Evolutionary conservation across 1,140 invertebrate species (phyloP).

Genomic region (Drosophila kohkoa): DNA sequence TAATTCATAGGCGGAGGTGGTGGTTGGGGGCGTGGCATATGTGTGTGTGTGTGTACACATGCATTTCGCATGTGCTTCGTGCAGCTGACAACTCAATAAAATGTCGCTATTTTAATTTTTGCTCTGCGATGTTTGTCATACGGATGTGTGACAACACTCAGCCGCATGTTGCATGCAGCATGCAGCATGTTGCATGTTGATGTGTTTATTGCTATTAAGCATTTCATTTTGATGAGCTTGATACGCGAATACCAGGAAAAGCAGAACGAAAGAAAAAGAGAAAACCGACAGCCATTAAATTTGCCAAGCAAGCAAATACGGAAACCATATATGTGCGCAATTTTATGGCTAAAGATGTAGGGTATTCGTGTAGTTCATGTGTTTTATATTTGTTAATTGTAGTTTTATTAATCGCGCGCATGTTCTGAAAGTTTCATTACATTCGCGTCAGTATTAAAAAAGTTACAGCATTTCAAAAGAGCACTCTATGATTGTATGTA

Average conservation of each 20-base stretch:
- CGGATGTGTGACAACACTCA: conserved; percentile 59
- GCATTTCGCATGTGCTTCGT: conserved; percentile 61
- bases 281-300: conserved; percentile 3
- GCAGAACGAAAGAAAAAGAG: background rate
- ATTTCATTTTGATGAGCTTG: conserved; percentile 63
- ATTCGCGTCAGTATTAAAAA: background rate
- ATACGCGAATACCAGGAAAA: conserved; percentile 56
- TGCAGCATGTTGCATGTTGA: conserved; percentile 55
- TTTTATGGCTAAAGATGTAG: background rate
- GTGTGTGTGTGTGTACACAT: background rate
- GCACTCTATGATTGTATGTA: background rate
- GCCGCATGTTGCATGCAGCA: conserved; percentile 36
- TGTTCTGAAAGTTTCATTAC: background rate
- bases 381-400: conserved; percentile 13
- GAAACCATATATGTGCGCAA: background rate
- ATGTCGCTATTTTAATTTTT: conserved; percentile 77
- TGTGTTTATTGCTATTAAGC: conserved; percentile 73
- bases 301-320: conserved; percentile 3
- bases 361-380: background rate
- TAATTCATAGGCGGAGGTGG: conserved; percentile 22
- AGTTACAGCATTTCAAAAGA: conserved; percentile 1
- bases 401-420: background rate
- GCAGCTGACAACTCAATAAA: conserved; percentile 81
- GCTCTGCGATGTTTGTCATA: conserved; percentile 60
- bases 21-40: conserved; percentile 58